A percentile compares a stretch with the other conserved stretches of the same genome.
These are phyloP conservation scores for Taphrorychus bicolor DNA, from an alignment of 2,888 invertebrate genomes.

Conservation along the genomic window DNA sequence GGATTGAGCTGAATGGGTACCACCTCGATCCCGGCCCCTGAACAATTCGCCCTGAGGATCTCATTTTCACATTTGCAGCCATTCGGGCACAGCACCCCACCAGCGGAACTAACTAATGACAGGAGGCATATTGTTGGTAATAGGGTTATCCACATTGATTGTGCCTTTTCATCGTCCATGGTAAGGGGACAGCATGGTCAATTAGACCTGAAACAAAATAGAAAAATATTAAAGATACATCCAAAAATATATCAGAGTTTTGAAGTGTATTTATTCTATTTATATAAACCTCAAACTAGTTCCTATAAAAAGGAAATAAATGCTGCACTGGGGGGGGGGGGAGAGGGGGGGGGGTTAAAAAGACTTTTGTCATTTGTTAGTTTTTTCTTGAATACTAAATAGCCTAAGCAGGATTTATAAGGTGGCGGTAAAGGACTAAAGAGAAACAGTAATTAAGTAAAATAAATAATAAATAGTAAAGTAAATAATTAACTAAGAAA, in stretches of 20 bases:
- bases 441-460: too few species aligned
- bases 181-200: conserved; percentile 55
- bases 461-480: too few species aligned
- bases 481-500: too few species aligned
- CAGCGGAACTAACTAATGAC: conserved; percentile 54
- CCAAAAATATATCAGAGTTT: too few species aligned
- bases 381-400: not conserved
- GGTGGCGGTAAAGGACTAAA: too few species aligned
- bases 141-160: conserved; percentile 55
- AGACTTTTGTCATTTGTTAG: too few species aligned
- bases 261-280: too few species aligned
- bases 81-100: conserved; percentile 70
- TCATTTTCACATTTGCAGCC: conserved; percentile 85
- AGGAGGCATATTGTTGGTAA: conserved; percentile 59
- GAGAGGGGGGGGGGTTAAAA: too few species aligned
- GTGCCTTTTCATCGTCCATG: conserved; percentile 59
- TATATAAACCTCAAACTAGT: too few species aligned
- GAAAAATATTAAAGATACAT: not conserved
- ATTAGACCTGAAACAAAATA: conserved; percentile 55
- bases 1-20: conserved; percentile 91
- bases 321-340: too few species aligned
- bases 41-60: conserved; percentile 78
- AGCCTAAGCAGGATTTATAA: too few species aligned
- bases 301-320: too few species aligned
- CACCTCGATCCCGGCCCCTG: conserved; percentile 79